A percentile compares a stretch with the other conserved stretches of the same genome.
Conservation (phyloP, 2,113 vertebrate genomes). For the Sprattus sprattus region DNA sequence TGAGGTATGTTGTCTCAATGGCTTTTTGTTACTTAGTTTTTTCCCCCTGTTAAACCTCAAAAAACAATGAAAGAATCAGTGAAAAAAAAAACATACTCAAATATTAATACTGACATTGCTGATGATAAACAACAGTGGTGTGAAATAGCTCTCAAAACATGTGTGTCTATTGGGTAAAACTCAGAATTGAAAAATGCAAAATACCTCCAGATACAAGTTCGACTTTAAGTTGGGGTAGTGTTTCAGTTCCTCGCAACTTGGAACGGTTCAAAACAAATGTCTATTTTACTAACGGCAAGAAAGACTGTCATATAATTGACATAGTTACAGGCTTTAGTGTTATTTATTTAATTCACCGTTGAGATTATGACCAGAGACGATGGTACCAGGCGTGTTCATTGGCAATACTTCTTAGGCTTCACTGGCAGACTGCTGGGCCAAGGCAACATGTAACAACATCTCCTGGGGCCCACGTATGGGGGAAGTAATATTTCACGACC, state of each 20-base stretch:
- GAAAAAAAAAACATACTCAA: background rate
- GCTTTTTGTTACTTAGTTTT: background rate
- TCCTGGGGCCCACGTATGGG: background rate
- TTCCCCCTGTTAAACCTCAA: background rate
- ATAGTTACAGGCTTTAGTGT: background rate
- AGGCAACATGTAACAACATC: conserved; percentile 2
- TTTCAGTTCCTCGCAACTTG: too few species aligned
- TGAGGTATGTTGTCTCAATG: conserved; percentile 57
- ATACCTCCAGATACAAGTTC: too few species aligned
- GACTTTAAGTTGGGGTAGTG: too few species aligned
- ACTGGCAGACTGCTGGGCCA: background rate
- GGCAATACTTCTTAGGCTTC: background rate
- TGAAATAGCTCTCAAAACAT: background rate
- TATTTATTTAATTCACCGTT: background rate
- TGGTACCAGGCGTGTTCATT: background rate
- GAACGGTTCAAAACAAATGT: background rate
- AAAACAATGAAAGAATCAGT: background rate
- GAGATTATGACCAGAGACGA: background rate
- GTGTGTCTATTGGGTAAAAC: background rate
- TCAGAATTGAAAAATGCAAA: background rate
- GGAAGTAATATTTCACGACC: background rate
- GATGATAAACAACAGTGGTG: background rate
- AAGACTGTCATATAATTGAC: background rate
- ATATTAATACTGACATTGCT: background rate
- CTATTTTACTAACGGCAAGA: background rate